Conservation (phyloP, 2,888 invertebrate species). For the Callyntrura sp. region DNA sequence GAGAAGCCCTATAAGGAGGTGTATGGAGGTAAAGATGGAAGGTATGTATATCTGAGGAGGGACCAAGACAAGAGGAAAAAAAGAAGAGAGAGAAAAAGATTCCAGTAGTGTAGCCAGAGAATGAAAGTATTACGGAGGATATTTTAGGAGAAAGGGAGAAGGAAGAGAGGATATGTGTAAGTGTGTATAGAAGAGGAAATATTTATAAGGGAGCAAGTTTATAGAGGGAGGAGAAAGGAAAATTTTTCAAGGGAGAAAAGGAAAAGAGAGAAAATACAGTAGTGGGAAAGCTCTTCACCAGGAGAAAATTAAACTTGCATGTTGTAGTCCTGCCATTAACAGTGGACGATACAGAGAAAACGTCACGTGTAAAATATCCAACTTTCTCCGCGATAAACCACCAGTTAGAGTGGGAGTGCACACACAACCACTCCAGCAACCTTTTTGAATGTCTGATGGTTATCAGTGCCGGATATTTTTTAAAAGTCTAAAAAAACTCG, state of each 20-base stretch:
- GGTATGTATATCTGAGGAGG: neutral
- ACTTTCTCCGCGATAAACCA: too few relatives aligned
- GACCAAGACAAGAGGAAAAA: conserved; percentile 3
- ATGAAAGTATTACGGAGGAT: neutral
- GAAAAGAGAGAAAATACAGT: neutral
- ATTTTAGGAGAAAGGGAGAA: too few relatives aligned
- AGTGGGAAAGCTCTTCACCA: too few relatives aligned
- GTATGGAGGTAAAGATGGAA: conserved; percentile 3
- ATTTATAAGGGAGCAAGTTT: conserved; percentile 36
- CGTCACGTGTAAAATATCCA: too few relatives aligned
- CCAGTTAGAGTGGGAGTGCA: too few relatives aligned
- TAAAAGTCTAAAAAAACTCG: too few relatives aligned
- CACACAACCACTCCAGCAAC: too few relatives aligned
- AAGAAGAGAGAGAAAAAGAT: neutral
- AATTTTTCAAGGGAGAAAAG: neutral
- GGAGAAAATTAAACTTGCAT: too few relatives aligned
- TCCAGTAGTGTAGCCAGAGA: neutral
- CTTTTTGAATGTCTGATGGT: too few relatives aligned
- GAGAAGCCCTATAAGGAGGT: neutral
- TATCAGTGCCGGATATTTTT: too few relatives aligned
- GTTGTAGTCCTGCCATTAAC: too few relatives aligned
- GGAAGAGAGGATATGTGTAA: neutral
- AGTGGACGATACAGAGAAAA: too few relatives aligned
- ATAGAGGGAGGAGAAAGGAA: conserved; percentile 19
- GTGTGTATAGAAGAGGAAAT: neutral